Evolutionary conservation across 37 sponge, comb jelly and placozoan species (phyloP).

Genomic region (Crambe crambe): DNA sequence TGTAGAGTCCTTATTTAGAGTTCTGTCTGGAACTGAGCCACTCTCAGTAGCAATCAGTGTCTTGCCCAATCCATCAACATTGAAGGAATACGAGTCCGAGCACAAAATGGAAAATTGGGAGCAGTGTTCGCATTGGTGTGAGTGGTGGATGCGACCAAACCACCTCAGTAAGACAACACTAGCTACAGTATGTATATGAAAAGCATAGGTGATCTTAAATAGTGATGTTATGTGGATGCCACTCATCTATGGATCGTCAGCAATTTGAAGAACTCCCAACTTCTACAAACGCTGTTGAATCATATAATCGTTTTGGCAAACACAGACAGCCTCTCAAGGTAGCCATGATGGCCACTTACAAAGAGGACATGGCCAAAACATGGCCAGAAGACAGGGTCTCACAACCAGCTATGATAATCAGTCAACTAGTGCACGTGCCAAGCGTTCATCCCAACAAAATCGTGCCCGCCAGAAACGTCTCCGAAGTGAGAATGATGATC

Average conservation of each 20-base stretch:
- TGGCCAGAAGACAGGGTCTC: constrained; percentile 26
- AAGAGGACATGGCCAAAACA: constrained; percentile 26
- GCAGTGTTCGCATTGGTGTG: constrained; percentile 6
- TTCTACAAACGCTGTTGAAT: constrained; percentile 47
- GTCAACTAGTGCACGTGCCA: not conserved
- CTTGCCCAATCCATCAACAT: not conserved
- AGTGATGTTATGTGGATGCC: constrained; percentile 14
- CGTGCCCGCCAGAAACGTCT: constrained; percentile 8
- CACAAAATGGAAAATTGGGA: constrained; percentile 12
- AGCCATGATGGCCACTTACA: constrained; percentile 41
- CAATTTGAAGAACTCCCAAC: constrained; percentile 12
- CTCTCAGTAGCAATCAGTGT: constrained; percentile 2
- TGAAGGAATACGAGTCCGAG: constrained; percentile 12
- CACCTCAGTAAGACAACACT: constrained; percentile 3
- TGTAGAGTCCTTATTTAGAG: constrained; percentile 9
- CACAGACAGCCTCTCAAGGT: constrained; percentile 11
- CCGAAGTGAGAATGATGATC: constrained; percentile 16
- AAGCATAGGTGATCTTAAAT: no score
- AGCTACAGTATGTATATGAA: no score
- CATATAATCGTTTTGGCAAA: constrained; percentile 22
- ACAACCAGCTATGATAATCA: not conserved
- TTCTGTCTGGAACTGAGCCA: constrained; percentile 10
- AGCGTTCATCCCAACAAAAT: constrained; percentile 6
- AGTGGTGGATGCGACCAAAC: constrained; percentile 41
- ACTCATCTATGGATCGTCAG: constrained; percentile 22